phyloP scores from a whole-genome alignment of 1,140 invertebrate genomes.

The Hirudo medicinalis region DNA sequence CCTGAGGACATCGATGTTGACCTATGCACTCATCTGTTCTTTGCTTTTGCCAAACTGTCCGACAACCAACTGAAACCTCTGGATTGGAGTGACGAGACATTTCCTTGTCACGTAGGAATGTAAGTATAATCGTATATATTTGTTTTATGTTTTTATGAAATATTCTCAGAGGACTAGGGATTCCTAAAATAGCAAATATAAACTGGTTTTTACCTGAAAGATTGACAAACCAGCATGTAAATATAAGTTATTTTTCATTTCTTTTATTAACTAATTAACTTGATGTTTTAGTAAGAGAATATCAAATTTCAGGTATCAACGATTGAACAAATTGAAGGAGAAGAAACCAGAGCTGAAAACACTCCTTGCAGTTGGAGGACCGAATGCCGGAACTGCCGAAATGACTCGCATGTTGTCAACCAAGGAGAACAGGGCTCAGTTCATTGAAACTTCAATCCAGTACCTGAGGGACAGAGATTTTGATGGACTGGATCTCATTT shows the following conservation, averaged over 20 bases:
- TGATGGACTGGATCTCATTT: slow-evolving; percentile 82
- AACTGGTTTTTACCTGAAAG: too few species aligned
- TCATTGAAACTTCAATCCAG: slow-evolving; percentile 51
- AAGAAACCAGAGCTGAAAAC: slow-evolving; percentile 83
- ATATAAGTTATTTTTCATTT: too few species aligned
- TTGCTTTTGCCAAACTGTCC: slow-evolving; percentile 9
- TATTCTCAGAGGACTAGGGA: too few species aligned
- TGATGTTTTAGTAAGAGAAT: too few species aligned
- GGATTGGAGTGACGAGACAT: not conserved
- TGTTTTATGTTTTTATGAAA: too few species aligned
- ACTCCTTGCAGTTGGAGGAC: slow-evolving; percentile 81
- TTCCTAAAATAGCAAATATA: too few species aligned
- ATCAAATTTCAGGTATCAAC: slow-evolving; percentile 57
- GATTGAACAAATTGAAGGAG: slow-evolving; percentile 65
- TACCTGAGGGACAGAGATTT: slow-evolving; percentile 80
- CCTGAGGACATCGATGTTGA: slow-evolving; percentile 13
- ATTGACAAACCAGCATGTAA: too few species aligned
- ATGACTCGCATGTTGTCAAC: slow-evolving; percentile 32
- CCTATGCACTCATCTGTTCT: slow-evolving; percentile 8
- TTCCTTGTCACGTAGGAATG: too few species aligned
- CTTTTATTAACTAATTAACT: too few species aligned
- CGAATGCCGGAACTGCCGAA: slow-evolving; percentile 80
- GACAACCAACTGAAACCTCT: not conserved
- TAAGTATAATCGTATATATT: too few species aligned
- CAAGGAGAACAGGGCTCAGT: slow-evolving; percentile 26